Percentiles rank a stretch among this genome's conserved stretches.
phyloP scores from a whole-genome alignment of 2,888 invertebrate genomes.

The Chydorus sphaericus region DNA sequence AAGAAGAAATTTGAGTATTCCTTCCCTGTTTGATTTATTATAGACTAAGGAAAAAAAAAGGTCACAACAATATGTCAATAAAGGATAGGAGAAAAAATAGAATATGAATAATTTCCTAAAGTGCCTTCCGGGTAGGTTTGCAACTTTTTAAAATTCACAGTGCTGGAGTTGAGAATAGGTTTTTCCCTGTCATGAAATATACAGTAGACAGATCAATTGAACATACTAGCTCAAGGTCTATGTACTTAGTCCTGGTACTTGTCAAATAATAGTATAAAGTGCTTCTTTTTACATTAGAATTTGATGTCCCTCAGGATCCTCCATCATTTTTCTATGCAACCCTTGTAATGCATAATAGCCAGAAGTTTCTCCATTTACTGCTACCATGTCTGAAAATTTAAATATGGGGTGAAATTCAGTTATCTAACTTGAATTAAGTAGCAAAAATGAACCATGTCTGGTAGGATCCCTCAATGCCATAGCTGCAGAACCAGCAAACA shows the following conservation, averaged over 20 bases:
- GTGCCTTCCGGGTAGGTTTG: slow-evolving; percentile 58
- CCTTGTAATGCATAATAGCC: slow-evolving; percentile 50
- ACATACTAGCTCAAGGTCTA: no score
- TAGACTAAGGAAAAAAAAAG: background rate
- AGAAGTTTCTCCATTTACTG: slow-evolving; percentile 84
- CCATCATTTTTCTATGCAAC: slow-evolving; percentile 59
- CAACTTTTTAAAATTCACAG: slow-evolving; percentile 58
- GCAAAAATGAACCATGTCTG: slow-evolving; percentile 35
- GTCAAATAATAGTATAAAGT: no score
- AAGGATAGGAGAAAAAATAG: slow-evolving; percentile 45
- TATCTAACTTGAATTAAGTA: background rate
- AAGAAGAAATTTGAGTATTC: background rate
- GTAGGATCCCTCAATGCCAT: slow-evolving; percentile 66
- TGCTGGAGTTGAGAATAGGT: slow-evolving; percentile 73
- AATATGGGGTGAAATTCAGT: slow-evolving; percentile 8
- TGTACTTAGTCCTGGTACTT: no score
- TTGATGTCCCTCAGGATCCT: slow-evolving; percentile 55
- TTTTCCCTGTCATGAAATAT: no score
- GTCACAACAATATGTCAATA: background rate
- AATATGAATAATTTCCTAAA: slow-evolving; percentile 69
- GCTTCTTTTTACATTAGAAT: slow-evolving; percentile 38
- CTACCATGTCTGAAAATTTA: slow-evolving; percentile 75
- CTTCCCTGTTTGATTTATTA: background rate
- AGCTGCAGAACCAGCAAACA: slow-evolving; percentile 75
- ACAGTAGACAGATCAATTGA: no score